A percentile compares a stretch with the other conserved stretches of the same genome.
Conservation (phyloP, 64 coral and sea anemone species). For the Porites lutea region DNA sequence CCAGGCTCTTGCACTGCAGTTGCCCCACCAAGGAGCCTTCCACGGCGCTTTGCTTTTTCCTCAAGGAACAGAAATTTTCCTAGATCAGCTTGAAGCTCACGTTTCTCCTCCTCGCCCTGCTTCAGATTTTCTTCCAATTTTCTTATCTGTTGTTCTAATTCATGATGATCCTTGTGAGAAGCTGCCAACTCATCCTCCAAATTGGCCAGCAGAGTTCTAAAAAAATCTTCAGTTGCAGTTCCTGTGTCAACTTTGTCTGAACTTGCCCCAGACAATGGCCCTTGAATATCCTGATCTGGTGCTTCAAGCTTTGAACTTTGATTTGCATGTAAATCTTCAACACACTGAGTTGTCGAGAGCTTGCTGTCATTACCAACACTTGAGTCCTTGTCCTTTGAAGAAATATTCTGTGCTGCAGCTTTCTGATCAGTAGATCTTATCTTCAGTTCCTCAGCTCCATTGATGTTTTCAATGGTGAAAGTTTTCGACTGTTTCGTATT, state of each 20-base stretch:
- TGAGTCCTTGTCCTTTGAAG: too few relatives aligned
- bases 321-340: not conserved
- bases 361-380: not conserved
- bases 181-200: not conserved
- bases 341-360: not conserved
- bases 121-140: not conserved
- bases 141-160: not conserved
- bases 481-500: not conserved
- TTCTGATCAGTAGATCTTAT: not conserved
- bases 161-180: not conserved
- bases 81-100: not conserved
- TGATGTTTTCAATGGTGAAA: not conserved
- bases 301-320: too few relatives aligned
- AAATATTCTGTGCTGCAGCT: not conserved
- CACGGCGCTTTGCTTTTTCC: not conserved
- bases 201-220: not conserved
- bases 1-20: not conserved
- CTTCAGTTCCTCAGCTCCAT: not conserved
- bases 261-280: not conserved
- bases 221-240: not conserved
- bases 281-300: not conserved
- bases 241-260: not conserved
- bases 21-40: constrained; percentile 18
- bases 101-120: not conserved
- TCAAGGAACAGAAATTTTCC: not conserved